These are phyloP conservation scores for Nothoprocta pentlandii DNA, from an alignment of 2,113 vertebrate genomes.

Conservation along the genomic window DNA sequence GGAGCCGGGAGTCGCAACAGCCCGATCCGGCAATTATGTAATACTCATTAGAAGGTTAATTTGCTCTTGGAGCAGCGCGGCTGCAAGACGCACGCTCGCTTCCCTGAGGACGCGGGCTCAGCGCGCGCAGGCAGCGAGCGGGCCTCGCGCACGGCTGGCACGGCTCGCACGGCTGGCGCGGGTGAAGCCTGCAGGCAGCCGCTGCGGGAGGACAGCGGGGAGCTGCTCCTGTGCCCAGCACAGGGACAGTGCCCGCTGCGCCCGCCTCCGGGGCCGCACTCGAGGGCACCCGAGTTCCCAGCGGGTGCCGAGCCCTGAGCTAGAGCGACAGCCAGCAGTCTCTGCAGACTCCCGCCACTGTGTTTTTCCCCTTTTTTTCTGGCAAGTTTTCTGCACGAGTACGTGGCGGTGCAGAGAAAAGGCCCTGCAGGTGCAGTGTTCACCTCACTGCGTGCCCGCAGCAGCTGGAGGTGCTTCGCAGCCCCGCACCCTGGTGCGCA, in stretches of 20 bases:
- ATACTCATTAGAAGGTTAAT: background rate
- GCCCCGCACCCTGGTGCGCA: background rate
- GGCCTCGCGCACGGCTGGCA: background rate
- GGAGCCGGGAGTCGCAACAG: background rate
- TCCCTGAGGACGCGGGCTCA: background rate
- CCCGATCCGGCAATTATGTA: conserved; percentile 43
- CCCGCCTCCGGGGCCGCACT: background rate
- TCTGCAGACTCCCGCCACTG: background rate
- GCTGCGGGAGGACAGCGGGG: background rate
- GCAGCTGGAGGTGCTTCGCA: background rate
- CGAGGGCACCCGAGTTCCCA: conserved; percentile 41
- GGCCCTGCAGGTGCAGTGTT: background rate
- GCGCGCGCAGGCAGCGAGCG: background rate
- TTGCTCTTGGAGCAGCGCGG: background rate
- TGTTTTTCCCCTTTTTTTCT: no score
- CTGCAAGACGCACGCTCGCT: background rate
- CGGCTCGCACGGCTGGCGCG: background rate
- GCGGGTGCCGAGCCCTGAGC: background rate
- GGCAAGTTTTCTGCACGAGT: background rate
- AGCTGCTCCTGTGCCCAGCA: background rate
- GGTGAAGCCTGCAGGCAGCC: background rate
- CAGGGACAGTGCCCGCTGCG: background rate
- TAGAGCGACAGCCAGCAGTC: background rate
- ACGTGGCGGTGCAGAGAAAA: background rate
- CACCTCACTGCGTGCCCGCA: background rate